Conservation (phyloP, 1,140 invertebrate species). For the Drosophila carrolli region DNA sequence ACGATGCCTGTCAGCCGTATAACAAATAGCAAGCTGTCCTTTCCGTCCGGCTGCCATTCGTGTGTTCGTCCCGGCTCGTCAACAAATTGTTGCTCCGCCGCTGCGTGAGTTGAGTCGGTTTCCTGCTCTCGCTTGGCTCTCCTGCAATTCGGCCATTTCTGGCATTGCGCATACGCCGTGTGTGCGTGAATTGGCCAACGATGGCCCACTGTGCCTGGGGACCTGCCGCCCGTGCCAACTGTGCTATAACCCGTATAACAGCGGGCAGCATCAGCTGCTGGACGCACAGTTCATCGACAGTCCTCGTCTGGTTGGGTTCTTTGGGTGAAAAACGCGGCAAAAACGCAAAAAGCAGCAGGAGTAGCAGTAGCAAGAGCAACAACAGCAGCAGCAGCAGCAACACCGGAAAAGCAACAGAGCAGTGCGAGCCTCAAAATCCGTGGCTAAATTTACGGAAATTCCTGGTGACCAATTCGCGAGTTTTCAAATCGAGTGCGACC, state of each 20-base stretch:
- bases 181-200: slow-evolving; percentile 41
- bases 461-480: slow-evolving; percentile 28
- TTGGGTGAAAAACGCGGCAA: slow-evolving; percentile 54
- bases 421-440: slow-evolving; percentile 11
- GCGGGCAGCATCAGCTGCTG: slow-evolving; percentile 64
- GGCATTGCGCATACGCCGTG: slow-evolving; percentile 74
- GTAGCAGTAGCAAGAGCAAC: slow-evolving; percentile 17
- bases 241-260: slow-evolving; percentile 68
- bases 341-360: slow-evolving; percentile 38
- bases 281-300: slow-evolving; percentile 77
- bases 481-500: slow-evolving; percentile 13
- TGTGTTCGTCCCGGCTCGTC: slow-evolving; percentile 50
- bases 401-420: slow-evolving; percentile 21
- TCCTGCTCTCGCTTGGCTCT: slow-evolving; percentile 11
- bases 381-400: slow-evolving; percentile 21
- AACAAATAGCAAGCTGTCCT: slow-evolving; percentile 44
- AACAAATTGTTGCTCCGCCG: slow-evolving; percentile 76
- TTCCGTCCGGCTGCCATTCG: slow-evolving; percentile 17
- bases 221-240: slow-evolving; percentile 21
- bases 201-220: slow-evolving; percentile 59
- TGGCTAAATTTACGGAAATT: slow-evolving; percentile 8
- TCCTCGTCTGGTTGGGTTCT: slow-evolving; percentile 69
- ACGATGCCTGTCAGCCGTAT: slow-evolving; percentile 43
- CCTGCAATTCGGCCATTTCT: slow-evolving; percentile 37
- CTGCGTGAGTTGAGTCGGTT: slow-evolving; percentile 51